Conservation (phyloP, 2,888 invertebrate genomes). For the Tetragonula carbonaria region DNA sequence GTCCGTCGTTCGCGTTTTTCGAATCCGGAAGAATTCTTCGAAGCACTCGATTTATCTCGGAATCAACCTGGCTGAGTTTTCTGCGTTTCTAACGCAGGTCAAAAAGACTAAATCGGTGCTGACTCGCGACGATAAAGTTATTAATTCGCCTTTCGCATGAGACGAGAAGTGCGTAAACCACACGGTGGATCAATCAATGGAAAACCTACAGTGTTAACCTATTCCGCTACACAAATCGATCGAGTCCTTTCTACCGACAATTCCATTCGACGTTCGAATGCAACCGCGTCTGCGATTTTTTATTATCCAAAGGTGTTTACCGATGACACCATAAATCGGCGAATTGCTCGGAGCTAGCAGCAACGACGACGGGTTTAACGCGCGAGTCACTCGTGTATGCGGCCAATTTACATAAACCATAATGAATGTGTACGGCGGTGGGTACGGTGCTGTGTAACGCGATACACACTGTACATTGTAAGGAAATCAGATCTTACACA, state of each 20-base stretch:
- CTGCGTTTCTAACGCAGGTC: background rate
- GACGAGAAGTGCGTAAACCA: too few species aligned
- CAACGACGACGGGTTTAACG: constrained; percentile 24
- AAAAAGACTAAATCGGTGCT: background rate
- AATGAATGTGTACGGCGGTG: constrained; percentile 62
- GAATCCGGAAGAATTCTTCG: constrained; percentile 1
- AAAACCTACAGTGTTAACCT: constrained; percentile 8
- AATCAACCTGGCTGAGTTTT: background rate
- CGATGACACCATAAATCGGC: constrained; percentile 50
- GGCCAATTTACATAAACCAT: constrained; percentile 66
- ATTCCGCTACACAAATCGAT: background rate
- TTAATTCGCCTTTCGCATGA: too few species aligned
- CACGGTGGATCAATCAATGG: background rate
- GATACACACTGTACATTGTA: constrained; percentile 66
- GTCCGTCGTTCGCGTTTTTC: constrained; percentile 1
- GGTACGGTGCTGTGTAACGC: constrained; percentile 65
- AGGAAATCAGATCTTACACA: constrained; percentile 71
- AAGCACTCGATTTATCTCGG: background rate
- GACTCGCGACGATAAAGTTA: background rate
- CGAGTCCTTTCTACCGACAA: background rate
- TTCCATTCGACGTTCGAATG: background rate
- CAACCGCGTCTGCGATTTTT: background rate
- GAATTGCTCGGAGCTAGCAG: background rate
- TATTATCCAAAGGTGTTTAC: constrained; percentile 15
- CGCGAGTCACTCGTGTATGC: constrained; percentile 28